These are phyloP conservation scores for Himalopsyche kuldschensis DNA, from an alignment of 2,888 invertebrate genomes.

Conservation along the genomic window DNA sequence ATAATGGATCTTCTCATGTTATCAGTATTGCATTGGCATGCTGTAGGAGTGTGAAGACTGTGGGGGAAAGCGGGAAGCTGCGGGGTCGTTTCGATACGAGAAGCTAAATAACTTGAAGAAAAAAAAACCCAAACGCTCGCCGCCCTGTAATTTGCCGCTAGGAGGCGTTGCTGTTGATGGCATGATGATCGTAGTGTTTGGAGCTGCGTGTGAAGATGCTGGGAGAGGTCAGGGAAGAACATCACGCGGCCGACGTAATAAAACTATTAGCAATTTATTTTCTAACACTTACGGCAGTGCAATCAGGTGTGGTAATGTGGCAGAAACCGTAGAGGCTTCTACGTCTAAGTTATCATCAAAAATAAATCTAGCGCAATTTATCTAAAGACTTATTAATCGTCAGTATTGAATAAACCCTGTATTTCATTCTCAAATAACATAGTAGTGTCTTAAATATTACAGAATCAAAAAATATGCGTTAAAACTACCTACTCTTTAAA, in stretches of 20 bases:
- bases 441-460: too few relatives aligned
- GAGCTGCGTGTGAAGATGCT: constrained; percentile 20
- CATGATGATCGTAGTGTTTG: constrained; percentile 34
- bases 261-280: background rate
- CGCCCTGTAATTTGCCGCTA: constrained; percentile 62
- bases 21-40: background rate
- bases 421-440: background rate
- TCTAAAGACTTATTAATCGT: background rate
- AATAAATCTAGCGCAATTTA: background rate
- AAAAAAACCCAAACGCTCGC: constrained; percentile 41
- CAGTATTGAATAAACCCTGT: background rate
- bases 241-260: background rate
- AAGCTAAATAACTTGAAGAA: constrained; percentile 8
- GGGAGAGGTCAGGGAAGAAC: background rate
- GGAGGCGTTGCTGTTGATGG: constrained; percentile 51
- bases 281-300: background rate
- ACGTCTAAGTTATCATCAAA: background rate
- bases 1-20: background rate
- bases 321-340: background rate
- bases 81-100: constrained; percentile 9
- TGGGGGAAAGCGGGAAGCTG: background rate
- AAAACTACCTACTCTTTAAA: too few relatives aligned
- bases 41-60: background rate
- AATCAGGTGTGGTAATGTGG: background rate
- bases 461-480: too few relatives aligned